Conservation (phyloP, 2,888 invertebrate species). For the Drosophila affinis region DNA sequence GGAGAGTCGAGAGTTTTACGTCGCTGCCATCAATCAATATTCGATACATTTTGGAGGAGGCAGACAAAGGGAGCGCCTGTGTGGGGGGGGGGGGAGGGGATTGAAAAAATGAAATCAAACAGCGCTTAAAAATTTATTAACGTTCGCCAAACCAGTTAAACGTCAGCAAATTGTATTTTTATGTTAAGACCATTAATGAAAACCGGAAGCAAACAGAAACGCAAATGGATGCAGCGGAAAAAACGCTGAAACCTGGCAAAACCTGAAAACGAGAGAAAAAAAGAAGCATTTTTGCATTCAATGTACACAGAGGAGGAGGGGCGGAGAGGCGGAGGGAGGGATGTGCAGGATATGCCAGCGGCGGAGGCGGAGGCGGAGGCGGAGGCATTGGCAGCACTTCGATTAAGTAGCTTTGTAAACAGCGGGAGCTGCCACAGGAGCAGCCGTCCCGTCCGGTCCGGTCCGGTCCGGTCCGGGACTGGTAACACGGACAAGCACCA, state of each 20-base stretch:
- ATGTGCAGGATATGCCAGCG: conserved; percentile 44
- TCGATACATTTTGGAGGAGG: conserved; percentile 25
- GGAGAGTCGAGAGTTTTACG: neutral
- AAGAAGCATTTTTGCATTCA: conserved; percentile 63
- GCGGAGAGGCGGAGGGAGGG: conserved; percentile 10
- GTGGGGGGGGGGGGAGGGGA: neutral
- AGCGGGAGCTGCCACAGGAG: conserved; percentile 48
- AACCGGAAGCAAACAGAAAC: conserved; percentile 62
- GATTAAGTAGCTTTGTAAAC: conserved; percentile 76
- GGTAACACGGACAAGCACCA: conserved; percentile 11
- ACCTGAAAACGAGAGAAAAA: conserved; percentile 30
- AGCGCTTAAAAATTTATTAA: conserved; percentile 71
- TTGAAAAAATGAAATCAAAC: conserved; percentile 63
- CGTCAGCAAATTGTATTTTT: conserved; percentile 75
- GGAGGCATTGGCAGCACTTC: conserved; percentile 69
- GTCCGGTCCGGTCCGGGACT: conserved; percentile 16
- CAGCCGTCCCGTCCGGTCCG: conserved; percentile 19
- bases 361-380: conserved; percentile 40
- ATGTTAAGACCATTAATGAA: conserved; percentile 77
- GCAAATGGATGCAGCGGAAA: conserved; percentile 39
- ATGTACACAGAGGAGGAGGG: conserved; percentile 34
- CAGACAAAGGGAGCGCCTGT: conserved; percentile 1
- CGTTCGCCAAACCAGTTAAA: conserved; percentile 64
- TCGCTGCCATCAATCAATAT: conserved; percentile 24
- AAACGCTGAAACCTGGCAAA: conserved; percentile 15